Evolutionary conservation across 92 coral and sea anemone species (phyloP).

Genomic region (Scolanthus callimorphus): DNA sequence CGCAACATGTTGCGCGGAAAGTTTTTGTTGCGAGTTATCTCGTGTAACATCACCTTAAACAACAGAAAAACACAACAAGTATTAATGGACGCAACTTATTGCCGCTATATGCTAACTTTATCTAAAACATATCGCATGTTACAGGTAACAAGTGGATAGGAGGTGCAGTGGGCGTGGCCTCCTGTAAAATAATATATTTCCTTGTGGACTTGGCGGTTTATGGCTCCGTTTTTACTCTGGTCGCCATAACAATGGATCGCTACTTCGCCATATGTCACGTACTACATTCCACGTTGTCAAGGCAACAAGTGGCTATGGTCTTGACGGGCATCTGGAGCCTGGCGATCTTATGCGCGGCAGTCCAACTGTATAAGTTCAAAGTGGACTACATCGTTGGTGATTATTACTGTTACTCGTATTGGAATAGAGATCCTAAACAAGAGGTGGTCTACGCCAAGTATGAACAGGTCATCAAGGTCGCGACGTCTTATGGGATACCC

Average conservation of each 20-base stretch:
- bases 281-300: constrained; percentile 13
- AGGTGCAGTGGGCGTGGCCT: constrained; percentile 7
- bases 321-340: constrained; percentile 11
- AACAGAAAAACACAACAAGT: too few species aligned
- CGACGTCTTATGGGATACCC: constrained; percentile 49
- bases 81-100: too few species aligned
- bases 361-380: constrained; percentile 16
- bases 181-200: constrained; percentile 29
- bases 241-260: constrained; percentile 36
- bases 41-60: too few species aligned
- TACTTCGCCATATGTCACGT: constrained; percentile 32
- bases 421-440: constrained; percentile 15
- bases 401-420: constrained; percentile 17
- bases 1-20: too few species aligned
- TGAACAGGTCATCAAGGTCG: constrained; percentile 28
- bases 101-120: too few species aligned
- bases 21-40: too few species aligned
- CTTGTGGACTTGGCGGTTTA: constrained; percentile 18
- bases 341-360: not conserved
- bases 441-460: constrained; percentile 1
- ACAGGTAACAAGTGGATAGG: constrained; percentile 41
- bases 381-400: constrained; percentile 1
- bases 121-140: too few species aligned
- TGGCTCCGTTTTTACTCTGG: constrained; percentile 25
- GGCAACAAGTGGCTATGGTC: constrained; percentile 5